A percentile compares a stretch with the other conserved stretches of the same genome.
Conservation (phyloP, 1,140 invertebrate species). For the Lepidostoma basale region DNA sequence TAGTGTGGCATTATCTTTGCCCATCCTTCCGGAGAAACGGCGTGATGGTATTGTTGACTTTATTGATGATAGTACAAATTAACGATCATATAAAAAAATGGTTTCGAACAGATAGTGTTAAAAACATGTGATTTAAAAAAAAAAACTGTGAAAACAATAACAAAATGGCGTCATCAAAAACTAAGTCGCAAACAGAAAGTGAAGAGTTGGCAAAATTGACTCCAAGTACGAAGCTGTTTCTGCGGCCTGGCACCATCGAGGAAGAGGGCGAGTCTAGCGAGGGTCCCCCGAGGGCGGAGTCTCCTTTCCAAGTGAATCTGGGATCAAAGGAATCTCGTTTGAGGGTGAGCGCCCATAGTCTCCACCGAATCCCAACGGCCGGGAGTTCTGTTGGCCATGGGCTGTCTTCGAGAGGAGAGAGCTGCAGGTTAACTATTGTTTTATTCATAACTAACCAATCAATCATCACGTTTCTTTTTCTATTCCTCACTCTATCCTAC, state of each 20-base stretch:
- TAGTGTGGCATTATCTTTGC: no score
- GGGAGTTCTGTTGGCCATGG: conserved; percentile 59
- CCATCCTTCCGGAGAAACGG: no score
- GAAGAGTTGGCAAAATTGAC: conserved; percentile 30
- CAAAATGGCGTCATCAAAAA: conserved; percentile 17
- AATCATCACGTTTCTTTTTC: no score
- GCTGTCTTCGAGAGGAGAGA: conserved; percentile 55
- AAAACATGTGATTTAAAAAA: no score
- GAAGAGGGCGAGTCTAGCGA: conserved; percentile 58
- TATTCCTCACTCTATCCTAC: no score
- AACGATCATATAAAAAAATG: no score
- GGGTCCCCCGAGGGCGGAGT: conserved; percentile 54
- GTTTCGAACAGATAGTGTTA: no score
- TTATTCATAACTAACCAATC: no score
- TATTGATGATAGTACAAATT: no score
- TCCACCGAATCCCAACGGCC: conserved; percentile 58
- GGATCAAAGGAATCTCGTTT: conserved; percentile 50
- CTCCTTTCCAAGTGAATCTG: conserved; percentile 52
- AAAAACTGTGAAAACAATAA: not conserved
- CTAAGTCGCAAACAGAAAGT: conserved; percentile 3
- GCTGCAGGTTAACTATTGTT: conserved; percentile 53
- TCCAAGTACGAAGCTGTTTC: conserved; percentile 49
- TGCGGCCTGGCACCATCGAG: conserved; percentile 58
- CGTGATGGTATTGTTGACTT: no score
- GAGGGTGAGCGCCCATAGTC: conserved; percentile 52